A percentile compares a stretch with the other conserved stretches of the same genome.
phyloP scores from a whole-genome alignment of 2,888 invertebrate genomes.

The Panzeria rudis region DNA sequence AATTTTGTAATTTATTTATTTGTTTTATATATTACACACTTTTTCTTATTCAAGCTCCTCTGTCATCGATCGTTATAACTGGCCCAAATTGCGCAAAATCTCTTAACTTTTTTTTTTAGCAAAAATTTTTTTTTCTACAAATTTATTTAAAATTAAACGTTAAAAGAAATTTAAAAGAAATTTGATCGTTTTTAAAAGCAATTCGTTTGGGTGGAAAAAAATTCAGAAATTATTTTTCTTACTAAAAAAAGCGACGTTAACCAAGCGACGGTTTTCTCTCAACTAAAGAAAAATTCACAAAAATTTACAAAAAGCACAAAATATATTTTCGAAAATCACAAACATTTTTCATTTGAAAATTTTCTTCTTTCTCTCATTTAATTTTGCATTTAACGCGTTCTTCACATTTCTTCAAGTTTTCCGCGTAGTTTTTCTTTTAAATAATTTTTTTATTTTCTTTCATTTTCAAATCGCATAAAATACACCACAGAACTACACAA shows the following conservation, averaged over 20 bases:
- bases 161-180: constrained; percentile 33
- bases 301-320: constrained; percentile 74
- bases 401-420: constrained; percentile 39
- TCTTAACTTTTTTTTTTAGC: constrained; percentile 18
- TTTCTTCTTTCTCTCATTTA: constrained; percentile 19
- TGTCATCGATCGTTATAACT: constrained; percentile 32
- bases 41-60: constrained; percentile 43
- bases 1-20: background rate
- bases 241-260: constrained; percentile 80
- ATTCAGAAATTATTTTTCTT: constrained; percentile 67
- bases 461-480: constrained; percentile 6
- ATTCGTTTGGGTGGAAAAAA: constrained; percentile 44
- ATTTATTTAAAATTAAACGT: constrained; percentile 58
- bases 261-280: constrained; percentile 84
- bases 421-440: constrained; percentile 2
- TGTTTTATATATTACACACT: constrained; percentile 53
- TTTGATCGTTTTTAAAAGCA: constrained; percentile 43
- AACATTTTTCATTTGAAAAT: constrained; percentile 43
- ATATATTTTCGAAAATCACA: constrained; percentile 45
- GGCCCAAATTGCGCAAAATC: constrained; percentile 16
- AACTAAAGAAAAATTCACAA: constrained; percentile 83
- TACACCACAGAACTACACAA: constrained; percentile 55
- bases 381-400: constrained; percentile 36
- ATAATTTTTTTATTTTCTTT: background rate
- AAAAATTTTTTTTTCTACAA: constrained; percentile 59